Evolutionary conservation across 37 sponge, comb jelly and placozoan genomes (phyloP).

Genomic region (Eunapius fragilis): DNA sequence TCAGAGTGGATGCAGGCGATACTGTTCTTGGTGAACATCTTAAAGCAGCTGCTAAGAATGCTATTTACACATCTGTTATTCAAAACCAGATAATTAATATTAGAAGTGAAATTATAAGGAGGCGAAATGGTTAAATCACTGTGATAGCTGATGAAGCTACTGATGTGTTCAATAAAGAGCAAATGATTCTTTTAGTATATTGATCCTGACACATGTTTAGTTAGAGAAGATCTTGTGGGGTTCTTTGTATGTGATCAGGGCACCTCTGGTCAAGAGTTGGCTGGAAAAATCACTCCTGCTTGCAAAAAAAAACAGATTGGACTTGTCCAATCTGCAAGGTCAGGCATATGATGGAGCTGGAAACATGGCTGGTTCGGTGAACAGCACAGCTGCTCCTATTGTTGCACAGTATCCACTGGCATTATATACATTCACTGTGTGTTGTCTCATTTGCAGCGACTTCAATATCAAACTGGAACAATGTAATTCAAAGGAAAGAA

Average conservation of each 20-base stretch:
- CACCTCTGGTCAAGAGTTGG: conserved; percentile 55
- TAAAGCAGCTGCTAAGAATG: conserved; percentile 45
- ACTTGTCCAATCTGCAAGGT: no score
- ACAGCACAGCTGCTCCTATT: no score
- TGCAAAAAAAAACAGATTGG: no score
- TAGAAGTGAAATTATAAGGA: no score
- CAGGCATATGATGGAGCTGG: no score
- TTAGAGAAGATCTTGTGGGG: conserved; percentile 67
- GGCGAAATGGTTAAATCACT: conserved; percentile 38
- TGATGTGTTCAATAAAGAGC: conserved; percentile 64
- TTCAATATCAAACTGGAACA: no score
- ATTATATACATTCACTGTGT: no score
- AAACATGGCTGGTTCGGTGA: no score
- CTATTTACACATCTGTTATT: conserved; percentile 52
- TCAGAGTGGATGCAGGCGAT: background rate
- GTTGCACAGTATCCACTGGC: no score
- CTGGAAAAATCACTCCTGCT: conserved; percentile 54
- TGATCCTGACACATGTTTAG: conserved; percentile 26
- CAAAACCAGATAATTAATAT: conserved; percentile 24
- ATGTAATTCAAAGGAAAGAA: no score
- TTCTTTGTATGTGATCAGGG: conserved; percentile 71
- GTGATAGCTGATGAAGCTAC: conserved; percentile 57
- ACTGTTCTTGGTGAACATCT: conserved; percentile 43
- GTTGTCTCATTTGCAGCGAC: no score
- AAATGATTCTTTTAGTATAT: conserved; percentile 61